Evolutionary conservation across 2,797 vertebrate species (phyloP), one percentile per base, ranked within the genome.

Genomic region (Spinibarbus caldwelli): DNA sequence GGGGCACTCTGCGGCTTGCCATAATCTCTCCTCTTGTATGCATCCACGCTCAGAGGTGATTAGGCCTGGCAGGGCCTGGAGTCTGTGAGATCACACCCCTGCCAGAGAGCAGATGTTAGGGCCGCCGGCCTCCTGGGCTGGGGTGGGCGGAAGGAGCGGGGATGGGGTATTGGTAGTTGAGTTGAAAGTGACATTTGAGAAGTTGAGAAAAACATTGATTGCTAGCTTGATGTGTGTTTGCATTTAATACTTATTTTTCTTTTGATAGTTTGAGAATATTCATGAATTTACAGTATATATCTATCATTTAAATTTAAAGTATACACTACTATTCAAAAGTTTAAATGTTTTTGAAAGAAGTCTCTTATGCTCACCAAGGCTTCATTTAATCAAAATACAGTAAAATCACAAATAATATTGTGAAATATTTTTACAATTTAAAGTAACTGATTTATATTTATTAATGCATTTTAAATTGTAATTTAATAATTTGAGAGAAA

Each of bases 1-100:
- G 90, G 92, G 92, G 91, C 93, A 94, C 90, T 93, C 91, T 92
- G 91, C 72, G 45, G 86, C 88, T 70, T 86, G 88, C 93, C 88
- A 91, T 95, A 94, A 96, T 95, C 90, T 87, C 88, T 91, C 88
- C 92, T 86, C 87, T 89, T 49, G 31, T 88, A 92, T 86, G 92
- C 92, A 88, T 93, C 88, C 91, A 89, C 91, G 91, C 93, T 92
- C 91, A 91, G 90, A 89, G 86, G 79, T 91, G 91, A 91, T 91
- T 88, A 89, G 83, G 52, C 57, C 84, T 81, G 64, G 84, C 88
- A 83, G 81, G 41, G 73, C 79, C 66, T 31, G 81, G 45, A 59
- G 57, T 73, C 62, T 38, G 59, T 85, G 64, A 80, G 83, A 85
- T 89, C 73, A 80, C 86, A 75, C 80, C 80, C 68, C 82, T 12